Percentiles rank a stretch among this genome's conserved stretches.
These are phyloP conservation scores for Alethe castanea DNA, from an alignment of 2,113 vertebrate species.

Conservation along the genomic window DNA sequence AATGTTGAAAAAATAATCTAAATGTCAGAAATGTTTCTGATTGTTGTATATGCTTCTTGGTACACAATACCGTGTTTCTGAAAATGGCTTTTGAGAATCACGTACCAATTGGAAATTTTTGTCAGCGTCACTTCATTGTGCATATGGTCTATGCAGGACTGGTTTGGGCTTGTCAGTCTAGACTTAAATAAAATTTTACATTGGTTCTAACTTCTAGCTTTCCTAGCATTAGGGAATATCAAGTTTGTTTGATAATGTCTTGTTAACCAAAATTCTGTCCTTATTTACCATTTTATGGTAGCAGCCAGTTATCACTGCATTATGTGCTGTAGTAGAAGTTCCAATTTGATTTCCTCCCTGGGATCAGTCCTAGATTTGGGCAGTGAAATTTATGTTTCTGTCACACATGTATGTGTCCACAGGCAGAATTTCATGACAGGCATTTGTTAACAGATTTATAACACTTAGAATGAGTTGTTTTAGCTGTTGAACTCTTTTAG, in stretches of 20 bases:
- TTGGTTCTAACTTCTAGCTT: not conserved
- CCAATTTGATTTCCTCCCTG: not conserved
- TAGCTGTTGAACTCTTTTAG: not conserved
- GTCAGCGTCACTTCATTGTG: not conserved
- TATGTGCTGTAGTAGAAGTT: not conserved
- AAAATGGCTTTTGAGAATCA: not conserved
- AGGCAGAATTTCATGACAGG: not conserved
- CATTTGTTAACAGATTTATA: not conserved
- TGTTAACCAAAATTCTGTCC: not conserved
- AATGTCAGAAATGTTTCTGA: not conserved
- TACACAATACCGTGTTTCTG: not conserved
- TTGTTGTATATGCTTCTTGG: not conserved
- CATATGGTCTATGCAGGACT: not conserved
- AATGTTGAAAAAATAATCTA: not conserved
- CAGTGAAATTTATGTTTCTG: not conserved
- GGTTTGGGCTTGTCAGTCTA: not conserved
- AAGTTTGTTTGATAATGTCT: not conserved
- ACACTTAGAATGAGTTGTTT: not conserved
- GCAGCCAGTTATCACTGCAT: accelerated
- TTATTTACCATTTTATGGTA: not conserved
- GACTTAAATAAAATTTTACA: not conserved
- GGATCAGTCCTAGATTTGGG: not conserved
- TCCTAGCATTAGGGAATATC: not conserved
- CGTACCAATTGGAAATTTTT: not conserved
- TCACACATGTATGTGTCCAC: accelerated